These are phyloP conservation scores for Leptinotarsa defecta DNA, from an alignment of 1,140 invertebrate species.

Conservation along the genomic window DNA sequence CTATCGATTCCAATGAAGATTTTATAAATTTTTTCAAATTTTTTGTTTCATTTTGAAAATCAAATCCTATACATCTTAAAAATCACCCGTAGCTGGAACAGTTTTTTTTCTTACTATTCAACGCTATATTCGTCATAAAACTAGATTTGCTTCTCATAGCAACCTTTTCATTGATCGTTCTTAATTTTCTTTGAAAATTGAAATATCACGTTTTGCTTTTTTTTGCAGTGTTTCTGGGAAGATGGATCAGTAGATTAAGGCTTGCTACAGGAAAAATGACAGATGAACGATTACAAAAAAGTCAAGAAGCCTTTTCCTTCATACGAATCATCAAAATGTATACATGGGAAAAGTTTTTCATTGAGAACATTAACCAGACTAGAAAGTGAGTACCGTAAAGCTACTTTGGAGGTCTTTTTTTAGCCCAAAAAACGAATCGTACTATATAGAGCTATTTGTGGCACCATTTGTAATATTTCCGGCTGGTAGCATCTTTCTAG, in stretches of 20 bases:
- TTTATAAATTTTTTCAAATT: too few species aligned
- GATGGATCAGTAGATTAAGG: slow-evolving; percentile 36
- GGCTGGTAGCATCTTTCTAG: too few species aligned
- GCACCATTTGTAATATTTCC: too few species aligned
- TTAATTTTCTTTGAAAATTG: not conserved
- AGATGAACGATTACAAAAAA: slow-evolving; percentile 81
- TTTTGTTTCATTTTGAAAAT: too few species aligned
- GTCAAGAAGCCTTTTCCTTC: slow-evolving; percentile 84
- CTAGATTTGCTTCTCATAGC: too few species aligned
- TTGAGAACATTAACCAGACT: slow-evolving; percentile 61
- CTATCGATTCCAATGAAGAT: too few species aligned
- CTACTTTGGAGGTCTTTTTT: too few species aligned
- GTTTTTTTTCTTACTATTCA: not conserved
- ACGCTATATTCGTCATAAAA: not conserved
- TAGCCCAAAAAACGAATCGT: too few species aligned
- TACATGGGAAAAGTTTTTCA: slow-evolving; percentile 82
- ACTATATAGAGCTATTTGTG: too few species aligned
- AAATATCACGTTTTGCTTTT: slow-evolving; percentile 58
- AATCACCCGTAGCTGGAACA: not conserved
- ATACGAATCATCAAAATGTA: slow-evolving; percentile 88
- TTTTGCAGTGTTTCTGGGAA: slow-evolving; percentile 47
- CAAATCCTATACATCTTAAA: too few species aligned
- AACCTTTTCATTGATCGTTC: slow-evolving; percentile 44
- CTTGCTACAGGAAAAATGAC: slow-evolving; percentile 58
- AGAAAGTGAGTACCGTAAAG: slow-evolving; percentile 36